Evolutionary conservation across 2,888 invertebrate genomes (phyloP), one percentile per base, ranked within the genome.

Genomic region (Lasioglossum pauxillum): DNA sequence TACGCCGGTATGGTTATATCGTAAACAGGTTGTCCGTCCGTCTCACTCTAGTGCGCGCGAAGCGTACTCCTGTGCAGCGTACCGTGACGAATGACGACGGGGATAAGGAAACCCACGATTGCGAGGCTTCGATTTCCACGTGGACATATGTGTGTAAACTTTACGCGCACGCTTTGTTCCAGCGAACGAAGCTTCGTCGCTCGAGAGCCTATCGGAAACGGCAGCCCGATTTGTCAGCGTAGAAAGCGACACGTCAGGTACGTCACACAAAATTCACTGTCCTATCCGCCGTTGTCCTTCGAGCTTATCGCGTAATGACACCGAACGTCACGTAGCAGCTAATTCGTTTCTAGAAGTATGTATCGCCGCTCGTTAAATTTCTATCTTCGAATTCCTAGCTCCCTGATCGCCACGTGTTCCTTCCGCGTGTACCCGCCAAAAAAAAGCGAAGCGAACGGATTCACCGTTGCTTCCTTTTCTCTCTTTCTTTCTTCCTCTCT

Each of bases 1-100:
- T 27, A 78, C 77, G 75, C 72, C 27, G 19, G 49, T 75, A 81
- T 72, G 69, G 31, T 78, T 46, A 60, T 85, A 83, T 84, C 86
- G 89, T 90, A 90, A 92, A 93, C 93, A 93, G 93, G 93, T 93
- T 93, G 93, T 92, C 92, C 83, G 92, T 90, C 89, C 86, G 81
- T 93, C 92, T 92, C 90, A 79, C 88, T 93, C 91, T 75, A 87
- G 80, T 90, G 76, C 88, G 46, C 87, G 87, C 77, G 82, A 44
- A 81, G 81, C 88, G 86, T 90, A 90, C 87, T 86, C 82, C 81
- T 86, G 84, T 90, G 84, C 82, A 82, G 60, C 75, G 80, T 60
- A 86, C 80, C 77, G 78, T 82, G 75, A 84, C 83, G 89, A 86
- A 78, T 84, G 85, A 87, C 75, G 89, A 79, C 81, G 83, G 84